Evolutionary conservation across 2,888 invertebrate species (phyloP).

Genomic region (Drosophila prolongata): DNA sequence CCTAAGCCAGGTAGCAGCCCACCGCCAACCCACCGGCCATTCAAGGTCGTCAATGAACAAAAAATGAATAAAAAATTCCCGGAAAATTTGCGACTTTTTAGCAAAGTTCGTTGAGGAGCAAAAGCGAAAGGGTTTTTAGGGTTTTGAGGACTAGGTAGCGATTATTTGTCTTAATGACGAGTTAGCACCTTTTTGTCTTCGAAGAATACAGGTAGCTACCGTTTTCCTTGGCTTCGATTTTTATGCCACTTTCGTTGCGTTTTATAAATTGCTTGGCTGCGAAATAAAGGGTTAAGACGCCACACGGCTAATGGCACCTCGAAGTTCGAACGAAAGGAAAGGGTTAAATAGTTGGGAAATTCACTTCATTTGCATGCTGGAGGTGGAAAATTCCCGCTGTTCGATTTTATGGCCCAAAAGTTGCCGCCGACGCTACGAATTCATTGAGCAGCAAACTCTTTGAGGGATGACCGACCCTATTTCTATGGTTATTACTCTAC

Average conservation of each 20-base stretch:
- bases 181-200: slow-evolving; percentile 79
- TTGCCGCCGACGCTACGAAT: slow-evolving; percentile 52
- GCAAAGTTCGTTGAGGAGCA: slow-evolving; percentile 44
- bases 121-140: slow-evolving; percentile 43
- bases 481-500: slow-evolving; percentile 16
- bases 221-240: slow-evolving; percentile 45
- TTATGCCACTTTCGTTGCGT: slow-evolving; percentile 66
- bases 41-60: slow-evolving; percentile 45
- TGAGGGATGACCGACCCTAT: slow-evolving; percentile 4
- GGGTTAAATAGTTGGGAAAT: slow-evolving; percentile 73
- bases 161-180: slow-evolving; percentile 62
- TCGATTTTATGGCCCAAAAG: slow-evolving; percentile 62
- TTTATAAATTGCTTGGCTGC: slow-evolving; percentile 60
- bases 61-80: slow-evolving; percentile 53
- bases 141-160: slow-evolving; percentile 20
- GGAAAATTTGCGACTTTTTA: slow-evolving; percentile 66
- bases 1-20: slow-evolving; percentile 31
- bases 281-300: slow-evolving; percentile 64
- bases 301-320: slow-evolving; percentile 75
- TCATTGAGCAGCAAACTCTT: slow-evolving; percentile 61
- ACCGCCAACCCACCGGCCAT: slow-evolving; percentile 11
- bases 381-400: slow-evolving; percentile 53
- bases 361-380: slow-evolving; percentile 48
- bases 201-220: slow-evolving; percentile 61
- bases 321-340: slow-evolving; percentile 46